phyloP scores from a whole-genome alignment of 2,797 vertebrate species.

The Mus caroli region DNA sequence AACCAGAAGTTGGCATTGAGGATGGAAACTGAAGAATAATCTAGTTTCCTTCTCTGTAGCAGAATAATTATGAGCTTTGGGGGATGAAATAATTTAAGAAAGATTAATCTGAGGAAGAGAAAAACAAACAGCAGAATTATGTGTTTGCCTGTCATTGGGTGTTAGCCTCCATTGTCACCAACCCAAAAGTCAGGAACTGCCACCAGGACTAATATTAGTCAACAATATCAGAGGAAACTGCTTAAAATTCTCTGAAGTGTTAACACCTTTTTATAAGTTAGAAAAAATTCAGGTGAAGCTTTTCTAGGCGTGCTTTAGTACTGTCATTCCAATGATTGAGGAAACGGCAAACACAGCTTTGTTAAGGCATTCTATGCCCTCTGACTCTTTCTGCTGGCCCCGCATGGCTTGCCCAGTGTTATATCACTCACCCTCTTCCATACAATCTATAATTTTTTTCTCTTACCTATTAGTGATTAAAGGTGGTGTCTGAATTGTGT shows the following conservation, averaged over 20 bases:
- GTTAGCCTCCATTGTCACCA: neutral
- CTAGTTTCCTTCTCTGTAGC: constrained; percentile 5
- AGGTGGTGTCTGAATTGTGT: neutral
- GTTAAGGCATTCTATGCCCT: neutral
- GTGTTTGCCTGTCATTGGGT: neutral
- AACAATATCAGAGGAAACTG: neutral
- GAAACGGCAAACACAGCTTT: neutral
- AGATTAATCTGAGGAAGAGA: neutral
- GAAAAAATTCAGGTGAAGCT: neutral
- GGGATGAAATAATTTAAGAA: neutral
- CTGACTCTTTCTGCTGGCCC: neutral
- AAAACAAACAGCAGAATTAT: neutral
- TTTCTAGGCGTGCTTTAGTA: neutral
- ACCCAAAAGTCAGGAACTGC: neutral
- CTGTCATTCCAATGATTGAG: neutral
- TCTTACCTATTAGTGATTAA: neutral
- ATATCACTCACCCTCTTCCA: neutral
- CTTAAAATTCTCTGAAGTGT: neutral
- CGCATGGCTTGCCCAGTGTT: neutral
- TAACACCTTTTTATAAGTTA: neutral
- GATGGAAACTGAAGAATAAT: neutral
- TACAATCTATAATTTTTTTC: neutral
- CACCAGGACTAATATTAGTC: neutral
- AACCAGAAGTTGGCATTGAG: neutral
- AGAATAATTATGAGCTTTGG: neutral